A percentile compares a stretch with the other conserved stretches of the same genome.
phyloP scores from a whole-genome alignment of 2,888 invertebrate species.

The Lasioglossum figueresi region DNA sequence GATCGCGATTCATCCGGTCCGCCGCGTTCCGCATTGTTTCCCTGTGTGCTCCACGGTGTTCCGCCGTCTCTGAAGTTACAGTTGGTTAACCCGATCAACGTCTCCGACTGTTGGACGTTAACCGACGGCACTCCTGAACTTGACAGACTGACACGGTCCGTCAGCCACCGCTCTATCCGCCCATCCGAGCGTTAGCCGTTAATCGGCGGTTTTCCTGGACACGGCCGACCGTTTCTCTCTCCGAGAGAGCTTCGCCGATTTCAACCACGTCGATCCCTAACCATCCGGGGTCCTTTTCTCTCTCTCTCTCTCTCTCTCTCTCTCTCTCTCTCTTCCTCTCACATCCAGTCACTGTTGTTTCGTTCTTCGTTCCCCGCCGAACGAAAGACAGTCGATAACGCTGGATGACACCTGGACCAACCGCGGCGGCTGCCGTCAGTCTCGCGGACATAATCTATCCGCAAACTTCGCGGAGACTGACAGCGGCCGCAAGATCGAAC shows the following conservation, averaged over 20 bases:
- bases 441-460: neutral
- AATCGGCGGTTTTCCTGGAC: slow-evolving; percentile 35
- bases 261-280: neutral
- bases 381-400: slow-evolving; percentile 13
- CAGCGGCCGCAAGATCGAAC: neutral
- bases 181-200: slow-evolving; percentile 21
- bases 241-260: slow-evolving; percentile 19
- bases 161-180: slow-evolving; percentile 16
- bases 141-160: slow-evolving; percentile 43
- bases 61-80: neutral
- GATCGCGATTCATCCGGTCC: neutral
- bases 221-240: slow-evolving; percentile 26
- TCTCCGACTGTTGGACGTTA: slow-evolving; percentile 18
- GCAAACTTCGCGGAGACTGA: neutral
- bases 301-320: neutral
- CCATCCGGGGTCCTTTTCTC: neutral
- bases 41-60: neutral
- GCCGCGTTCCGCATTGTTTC: neutral
- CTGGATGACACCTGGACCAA: slow-evolving; percentile 14
- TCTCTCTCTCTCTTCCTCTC: neutral
- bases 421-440: slow-evolving; percentile 5
- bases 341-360: neutral
- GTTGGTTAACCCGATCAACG: slow-evolving; percentile 34
- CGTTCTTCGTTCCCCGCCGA: neutral
- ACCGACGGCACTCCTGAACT: slow-evolving; percentile 24